A percentile compares a stretch with the other conserved stretches of the same genome.
Evolutionary conservation across 2,113 vertebrate species (phyloP).

Genomic region (Peromyscus polionotus): DNA sequence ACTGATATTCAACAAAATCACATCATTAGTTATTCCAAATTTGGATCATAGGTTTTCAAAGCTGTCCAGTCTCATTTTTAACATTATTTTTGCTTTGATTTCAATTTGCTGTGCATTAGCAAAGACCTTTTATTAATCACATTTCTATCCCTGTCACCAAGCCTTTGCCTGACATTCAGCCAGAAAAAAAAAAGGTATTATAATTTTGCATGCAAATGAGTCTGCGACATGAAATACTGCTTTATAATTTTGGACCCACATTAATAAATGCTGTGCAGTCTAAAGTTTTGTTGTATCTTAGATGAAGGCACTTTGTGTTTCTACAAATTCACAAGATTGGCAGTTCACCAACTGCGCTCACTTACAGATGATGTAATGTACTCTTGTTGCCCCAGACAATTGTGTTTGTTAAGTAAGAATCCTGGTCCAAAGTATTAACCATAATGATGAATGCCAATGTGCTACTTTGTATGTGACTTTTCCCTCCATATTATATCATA

Average conservation of each 20-base stretch:
- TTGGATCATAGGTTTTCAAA: not conserved
- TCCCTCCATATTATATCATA: not conserved
- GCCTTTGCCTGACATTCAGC: not conserved
- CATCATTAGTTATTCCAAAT: not conserved
- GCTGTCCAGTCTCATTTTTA: not conserved
- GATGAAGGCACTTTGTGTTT: not conserved
- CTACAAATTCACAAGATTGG: not conserved
- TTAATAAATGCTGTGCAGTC: not conserved
- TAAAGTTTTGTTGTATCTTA: slow-evolving; percentile 47
- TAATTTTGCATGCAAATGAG: slow-evolving; percentile 15
- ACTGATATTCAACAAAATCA: not conserved
- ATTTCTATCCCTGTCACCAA: not conserved
- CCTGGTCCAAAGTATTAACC: not conserved
- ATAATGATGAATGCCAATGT: not conserved
- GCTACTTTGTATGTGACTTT: slow-evolving; percentile 5
- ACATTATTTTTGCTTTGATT: not conserved
- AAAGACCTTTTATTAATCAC: not conserved
- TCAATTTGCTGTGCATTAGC: not conserved
- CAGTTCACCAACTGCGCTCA: not conserved
- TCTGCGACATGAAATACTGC: not conserved
- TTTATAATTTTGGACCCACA: not conserved
- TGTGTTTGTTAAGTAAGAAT: slow-evolving; percentile 8
- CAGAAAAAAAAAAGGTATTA: not conserved
- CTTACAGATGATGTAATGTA: not conserved
- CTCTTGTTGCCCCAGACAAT: not conserved